Base-by-base conservation (phyloP, 1,140 invertebrate species). In the Ostrea denselamellosa region DNA sequence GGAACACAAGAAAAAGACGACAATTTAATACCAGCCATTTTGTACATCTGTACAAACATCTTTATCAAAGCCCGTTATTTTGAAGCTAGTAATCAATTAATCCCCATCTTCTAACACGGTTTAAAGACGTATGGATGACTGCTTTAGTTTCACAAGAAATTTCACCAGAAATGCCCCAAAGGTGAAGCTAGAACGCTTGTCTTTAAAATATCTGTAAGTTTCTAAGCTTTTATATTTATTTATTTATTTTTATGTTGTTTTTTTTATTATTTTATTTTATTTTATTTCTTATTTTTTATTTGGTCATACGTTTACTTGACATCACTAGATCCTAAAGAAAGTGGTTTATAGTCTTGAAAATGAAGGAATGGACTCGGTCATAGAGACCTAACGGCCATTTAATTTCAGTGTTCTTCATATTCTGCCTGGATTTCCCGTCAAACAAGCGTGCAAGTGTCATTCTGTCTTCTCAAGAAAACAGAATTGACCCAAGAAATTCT, bases 41-140 rank as follows among this genome's bases (percentile, higher is more conserved):
- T 52, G 52, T 54, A 52, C 82, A 83, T 83, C 82, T 83, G 82
- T 83, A 54, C 82, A 83, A 83, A 83, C 82, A 83, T 25, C 82
- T 53, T 83, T 83, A 83, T 77, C 68, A 77, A 77, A 77, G 68
- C 28, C 68, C 28, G 68, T 14, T 77, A 77, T 77, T 77, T 77
- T 34, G 68, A 34, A 77, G 22, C 68, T 77, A 77, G 68, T 28
- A 14, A 77, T 77, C 68, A 77, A 77, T 77, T 77, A 77, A 77
- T 34, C 68, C 68, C 22, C 14, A 25, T 77, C 68, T 28, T 77
- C 28, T 77, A 77, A 34, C 22, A 77, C 25, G 12, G 68, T 28
- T 8, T 28, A 14, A 62, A 77, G 68, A 25, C 9, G 68, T 12
- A 25, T 77, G 68, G 68, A 77, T 3, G 28, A 10, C 25, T 34